These are phyloP conservation scores for Amphipoea oculea DNA, from an alignment of 2,888 invertebrate species.

Conservation along the genomic window DNA sequence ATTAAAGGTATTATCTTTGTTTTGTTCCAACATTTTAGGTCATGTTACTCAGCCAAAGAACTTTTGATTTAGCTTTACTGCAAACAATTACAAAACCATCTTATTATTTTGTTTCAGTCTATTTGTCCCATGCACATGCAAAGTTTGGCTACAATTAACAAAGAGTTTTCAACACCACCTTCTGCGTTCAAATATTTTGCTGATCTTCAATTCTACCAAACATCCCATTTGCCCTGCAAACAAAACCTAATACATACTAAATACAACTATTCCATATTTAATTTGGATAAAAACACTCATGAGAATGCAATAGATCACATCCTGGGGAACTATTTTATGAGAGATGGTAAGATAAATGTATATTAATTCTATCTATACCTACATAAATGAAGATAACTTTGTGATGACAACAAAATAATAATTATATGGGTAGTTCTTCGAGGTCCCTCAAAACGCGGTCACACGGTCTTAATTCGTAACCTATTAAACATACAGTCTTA, in stretches of 20 bases:
- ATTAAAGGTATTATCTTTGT: constrained; percentile 88
- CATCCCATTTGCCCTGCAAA: constrained; percentile 85
- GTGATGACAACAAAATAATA: constrained; percentile 11
- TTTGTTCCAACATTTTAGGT: not conserved
- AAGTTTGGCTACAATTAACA: constrained; percentile 85
- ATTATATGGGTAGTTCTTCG: no score
- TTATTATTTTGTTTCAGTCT: constrained; percentile 77
- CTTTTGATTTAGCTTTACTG: not conserved
- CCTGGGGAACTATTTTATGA: constrained; percentile 89
- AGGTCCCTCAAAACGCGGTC: no score
- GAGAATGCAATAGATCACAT: constrained; percentile 89
- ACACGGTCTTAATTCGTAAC: no score
- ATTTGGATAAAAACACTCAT: constrained; percentile 76
- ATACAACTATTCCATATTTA: constrained; percentile 90
- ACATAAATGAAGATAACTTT: not conserved
- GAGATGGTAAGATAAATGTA: constrained; percentile 88
- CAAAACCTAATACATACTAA: constrained; percentile 86
- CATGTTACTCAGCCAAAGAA: not conserved
- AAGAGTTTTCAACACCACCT: constrained; percentile 81
- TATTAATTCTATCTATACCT: not conserved
- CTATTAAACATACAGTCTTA: no score
- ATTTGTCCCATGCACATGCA: constrained; percentile 91
- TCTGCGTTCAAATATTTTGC: constrained; percentile 83
- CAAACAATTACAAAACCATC: not conserved
- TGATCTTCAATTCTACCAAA: constrained; percentile 88